Base-by-base conservation (phyloP, 2,888 invertebrate species). In the Vesta saturnalis region DNA sequence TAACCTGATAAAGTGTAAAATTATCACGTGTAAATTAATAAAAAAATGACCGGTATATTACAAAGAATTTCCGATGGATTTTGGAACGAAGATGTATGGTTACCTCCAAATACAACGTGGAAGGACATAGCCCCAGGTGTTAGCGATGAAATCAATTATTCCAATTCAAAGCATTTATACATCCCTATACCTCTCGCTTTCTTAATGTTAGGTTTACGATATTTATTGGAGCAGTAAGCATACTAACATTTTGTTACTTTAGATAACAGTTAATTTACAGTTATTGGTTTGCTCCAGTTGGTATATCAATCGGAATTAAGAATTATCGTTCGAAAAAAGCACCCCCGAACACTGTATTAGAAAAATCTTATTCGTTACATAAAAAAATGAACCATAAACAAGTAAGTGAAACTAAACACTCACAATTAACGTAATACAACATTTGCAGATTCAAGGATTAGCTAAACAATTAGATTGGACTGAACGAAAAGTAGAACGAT, bases 41-140 rank as follows among this genome's bases (percentile, higher is more conserved):
- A 49, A 49, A 49, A 49, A 49, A 49, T 49, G 47, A 49, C 47
- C 47, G 47, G 47, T 14, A 18, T 49, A 5, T 18, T 49, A 6
- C 47, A 49, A 49, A 15, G 47, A 4, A 49, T 49, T 15, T 3
- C 18, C 16, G 47, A 49, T 18, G 47, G 47, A 49, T 49, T 49
- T 18, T 49, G 47, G 47, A 8, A n/a, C 81, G 92, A 94, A 81
- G 85, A 89, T 82, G 87, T 97, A 81, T 97, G 97, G 97, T 88
- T 97, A 80, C 97, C 97, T 77, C 94, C 94, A 75, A 95, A 95
- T 84, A 90, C 90, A 70, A 94, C 94, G 76, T 97, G 97, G 97
- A 88, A 89, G 64, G 93, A 95, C 81, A 89, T 97, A 64, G 88
- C 91, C 77, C 94, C 95, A 57, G 91, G 90, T 64, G 85, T 90